A percentile compares a stretch with the other conserved stretches of the same genome.
phyloP scores from a whole-genome alignment of 2,113 vertebrate species.

The Cyprinodon tularosa region DNA sequence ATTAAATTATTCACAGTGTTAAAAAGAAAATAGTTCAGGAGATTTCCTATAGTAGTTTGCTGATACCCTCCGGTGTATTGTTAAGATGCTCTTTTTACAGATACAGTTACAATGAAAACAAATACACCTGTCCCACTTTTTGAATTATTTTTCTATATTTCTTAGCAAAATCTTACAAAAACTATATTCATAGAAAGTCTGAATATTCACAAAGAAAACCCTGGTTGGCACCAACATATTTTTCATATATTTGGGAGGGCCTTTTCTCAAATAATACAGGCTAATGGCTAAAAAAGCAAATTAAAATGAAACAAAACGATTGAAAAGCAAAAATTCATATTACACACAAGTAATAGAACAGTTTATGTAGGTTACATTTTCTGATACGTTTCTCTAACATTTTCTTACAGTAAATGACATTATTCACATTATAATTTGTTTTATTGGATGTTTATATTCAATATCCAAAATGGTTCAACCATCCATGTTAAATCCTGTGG shows the following conservation, averaged over 20 bases:
- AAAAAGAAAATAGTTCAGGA: slow-evolving; percentile 94
- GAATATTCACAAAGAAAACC: slow-evolving; percentile 93
- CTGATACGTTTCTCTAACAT: slow-evolving; percentile 66
- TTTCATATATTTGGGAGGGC: slow-evolving; percentile 65
- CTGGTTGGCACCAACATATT: slow-evolving; percentile 82
- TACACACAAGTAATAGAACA: slow-evolving; percentile 67
- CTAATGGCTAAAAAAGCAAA: slow-evolving; percentile 57
- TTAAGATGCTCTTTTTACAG: slow-evolving; percentile 91
- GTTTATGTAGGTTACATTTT: slow-evolving; percentile 66
- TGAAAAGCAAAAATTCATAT: slow-evolving; percentile 62
- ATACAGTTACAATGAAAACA: slow-evolving; percentile 95
- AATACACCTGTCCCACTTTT: slow-evolving; percentile 50
- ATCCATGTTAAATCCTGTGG: slow-evolving; percentile 71
- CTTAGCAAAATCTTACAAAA: slow-evolving; percentile 99
- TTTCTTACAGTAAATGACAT: slow-evolving; percentile 76
- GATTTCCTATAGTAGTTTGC: slow-evolving; percentile 77
- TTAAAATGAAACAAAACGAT: slow-evolving; percentile 61
- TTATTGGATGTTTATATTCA: slow-evolving; percentile 74
- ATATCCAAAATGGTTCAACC: slow-evolving; percentile 72
- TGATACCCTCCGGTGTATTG: slow-evolving; percentile 63
- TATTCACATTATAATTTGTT: slow-evolving; percentile 76
- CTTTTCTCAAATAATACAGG: slow-evolving; percentile 68
- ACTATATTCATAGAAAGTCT: slow-evolving; percentile 99
- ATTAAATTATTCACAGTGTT: slow-evolving; percentile 99
- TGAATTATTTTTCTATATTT: slow-evolving; percentile 67